Evolutionary conservation across 2,113 vertebrate genomes (phyloP).

Genomic region (Alectura lathami): DNA sequence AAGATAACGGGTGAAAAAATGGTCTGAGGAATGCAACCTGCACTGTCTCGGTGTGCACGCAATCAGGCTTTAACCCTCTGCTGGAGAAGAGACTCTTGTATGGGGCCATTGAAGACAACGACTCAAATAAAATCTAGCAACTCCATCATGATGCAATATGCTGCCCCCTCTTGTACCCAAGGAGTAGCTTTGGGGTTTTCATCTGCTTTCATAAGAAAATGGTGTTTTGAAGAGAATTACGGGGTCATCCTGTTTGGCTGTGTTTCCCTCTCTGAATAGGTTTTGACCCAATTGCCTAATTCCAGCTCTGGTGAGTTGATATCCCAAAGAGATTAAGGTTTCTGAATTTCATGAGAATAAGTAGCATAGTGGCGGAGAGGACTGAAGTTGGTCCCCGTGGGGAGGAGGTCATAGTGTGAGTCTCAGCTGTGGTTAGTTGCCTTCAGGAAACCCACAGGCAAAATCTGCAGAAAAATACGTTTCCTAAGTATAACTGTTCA

Average conservation of each 20-base stretch:
- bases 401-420: fast-evolving
- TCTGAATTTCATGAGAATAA: not conserved
- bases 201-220: not conserved
- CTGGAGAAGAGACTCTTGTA: not conserved
- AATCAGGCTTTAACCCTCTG: not conserved
- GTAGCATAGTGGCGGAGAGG: not conserved
- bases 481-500: not conserved
- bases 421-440: not conserved
- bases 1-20: not conserved
- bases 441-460: not conserved
- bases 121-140: not conserved
- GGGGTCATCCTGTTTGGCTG: not conserved
- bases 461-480: not conserved
- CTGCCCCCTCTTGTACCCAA: not conserved
- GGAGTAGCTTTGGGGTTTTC: not conserved
- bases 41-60: not conserved
- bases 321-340: not conserved
- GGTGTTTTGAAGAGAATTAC: not conserved
- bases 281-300: not conserved
- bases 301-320: not conserved
- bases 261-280: not conserved
- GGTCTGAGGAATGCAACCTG: not conserved
- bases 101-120: fast-evolving
- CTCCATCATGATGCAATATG: not conserved
- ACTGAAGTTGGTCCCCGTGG: not conserved